phyloP scores from a whole-genome alignment of 2,888 invertebrate species.

The Microctonus aethiopoides region DNA sequence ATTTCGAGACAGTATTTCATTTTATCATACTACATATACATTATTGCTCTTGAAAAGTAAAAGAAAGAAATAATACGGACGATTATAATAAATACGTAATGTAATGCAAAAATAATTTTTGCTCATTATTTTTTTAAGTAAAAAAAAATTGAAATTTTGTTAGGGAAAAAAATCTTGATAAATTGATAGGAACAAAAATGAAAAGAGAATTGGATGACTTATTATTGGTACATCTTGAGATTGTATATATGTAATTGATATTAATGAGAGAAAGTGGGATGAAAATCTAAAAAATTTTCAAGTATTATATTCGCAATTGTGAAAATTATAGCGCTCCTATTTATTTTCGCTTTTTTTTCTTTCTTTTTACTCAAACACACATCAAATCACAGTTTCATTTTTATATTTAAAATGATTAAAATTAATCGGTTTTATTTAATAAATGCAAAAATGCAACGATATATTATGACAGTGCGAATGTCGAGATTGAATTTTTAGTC shows the following conservation, averaged over 20 bases:
- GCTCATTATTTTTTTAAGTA: constrained; percentile 29
- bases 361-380: background rate
- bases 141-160: constrained; percentile 10
- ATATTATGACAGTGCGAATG: constrained; percentile 26
- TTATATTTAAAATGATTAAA: no score
- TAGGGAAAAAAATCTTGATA: background rate
- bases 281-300: constrained; percentile 29
- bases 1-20: background rate
- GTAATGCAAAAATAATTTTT: constrained; percentile 18
- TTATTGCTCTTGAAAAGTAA: constrained; percentile 13
- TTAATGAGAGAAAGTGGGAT: constrained; percentile 35
- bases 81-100: constrained; percentile 16
- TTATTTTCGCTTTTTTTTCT: background rate
- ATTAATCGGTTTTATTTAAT: constrained; percentile 6
- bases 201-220: constrained; percentile 32
- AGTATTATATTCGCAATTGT: constrained; percentile 32
- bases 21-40: background rate
- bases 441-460: constrained; percentile 36
- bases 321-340: background rate
- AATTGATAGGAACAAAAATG: constrained; percentile 1
- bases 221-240: constrained; percentile 44
- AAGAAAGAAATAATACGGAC: background rate
- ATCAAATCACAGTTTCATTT: no score
- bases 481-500: background rate
- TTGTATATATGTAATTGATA: constrained; percentile 61